phyloP scores from a whole-genome alignment of 2,888 invertebrate genomes.

The Drosophila flavopinicola region DNA sequence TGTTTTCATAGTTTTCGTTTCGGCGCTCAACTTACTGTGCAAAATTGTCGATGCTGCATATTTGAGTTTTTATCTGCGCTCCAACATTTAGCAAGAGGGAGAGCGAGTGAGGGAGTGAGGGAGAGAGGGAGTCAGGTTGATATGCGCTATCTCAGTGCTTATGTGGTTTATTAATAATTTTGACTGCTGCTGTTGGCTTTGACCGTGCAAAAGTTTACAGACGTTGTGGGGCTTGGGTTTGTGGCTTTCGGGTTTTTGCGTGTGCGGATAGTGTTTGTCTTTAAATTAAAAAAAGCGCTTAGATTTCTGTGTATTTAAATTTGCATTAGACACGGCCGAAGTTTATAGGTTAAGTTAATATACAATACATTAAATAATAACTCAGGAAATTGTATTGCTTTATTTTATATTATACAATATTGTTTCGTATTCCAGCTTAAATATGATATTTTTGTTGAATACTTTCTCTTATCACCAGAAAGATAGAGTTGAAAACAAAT shows the following conservation, averaged over 20 bases:
- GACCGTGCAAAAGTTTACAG: constrained; percentile 35
- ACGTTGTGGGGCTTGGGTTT: constrained; percentile 23
- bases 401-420: neutral
- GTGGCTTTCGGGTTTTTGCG: constrained; percentile 12
- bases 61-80: constrained; percentile 68
- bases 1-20: constrained; percentile 70
- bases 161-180: constrained; percentile 74
- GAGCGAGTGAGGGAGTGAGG: neutral
- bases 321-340: neutral
- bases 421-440: neutral
- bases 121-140: constrained; percentile 31
- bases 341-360: too few species aligned
- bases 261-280: neutral
- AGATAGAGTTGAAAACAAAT: neutral
- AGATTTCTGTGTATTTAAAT: neutral
- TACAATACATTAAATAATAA: neutral
- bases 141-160: constrained; percentile 28
- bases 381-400: too few species aligned
- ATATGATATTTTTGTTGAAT: too few species aligned
- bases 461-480: too few species aligned
- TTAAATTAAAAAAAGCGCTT: neutral
- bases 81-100: constrained; percentile 32
- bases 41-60: constrained; percentile 73
- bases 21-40: constrained; percentile 43
- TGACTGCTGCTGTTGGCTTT: constrained; percentile 38